A percentile compares a stretch with the other conserved stretches of the same genome.
Conservation (phyloP, 92 coral and sea anemone species). For the Siderastrea siderea region DNA sequence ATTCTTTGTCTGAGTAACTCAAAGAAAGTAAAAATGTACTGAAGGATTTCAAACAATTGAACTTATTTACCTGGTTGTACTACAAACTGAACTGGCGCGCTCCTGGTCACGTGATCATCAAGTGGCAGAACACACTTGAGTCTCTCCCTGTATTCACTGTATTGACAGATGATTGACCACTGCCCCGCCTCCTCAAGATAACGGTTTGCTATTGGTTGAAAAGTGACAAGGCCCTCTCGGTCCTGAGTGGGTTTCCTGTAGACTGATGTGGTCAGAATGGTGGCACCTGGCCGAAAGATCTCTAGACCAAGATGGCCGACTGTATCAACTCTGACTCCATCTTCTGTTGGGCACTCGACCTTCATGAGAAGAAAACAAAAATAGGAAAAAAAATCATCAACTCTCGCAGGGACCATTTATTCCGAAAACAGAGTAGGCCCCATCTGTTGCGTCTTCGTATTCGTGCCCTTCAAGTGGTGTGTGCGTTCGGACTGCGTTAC, state of each 20-base stretch:
- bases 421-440: neutral
- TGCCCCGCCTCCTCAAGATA: constrained; percentile 75
- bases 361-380: constrained; percentile 16
- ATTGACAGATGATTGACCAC: constrained; percentile 81
- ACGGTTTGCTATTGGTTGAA: constrained; percentile 72
- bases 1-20: too few relatives aligned
- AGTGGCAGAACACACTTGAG: constrained; percentile 75
- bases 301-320: constrained; percentile 67
- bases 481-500: too few relatives aligned
- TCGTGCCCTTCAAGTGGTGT: too few relatives aligned
- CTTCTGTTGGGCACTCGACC: constrained; percentile 85
- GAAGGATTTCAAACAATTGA: neutral
- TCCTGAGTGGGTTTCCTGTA: constrained; percentile 86
- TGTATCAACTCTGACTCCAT: constrained; percentile 83
- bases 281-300: constrained; percentile 65
- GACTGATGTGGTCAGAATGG: constrained; percentile 41
- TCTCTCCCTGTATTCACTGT: constrained; percentile 77
- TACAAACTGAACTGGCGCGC: constrained; percentile 68
- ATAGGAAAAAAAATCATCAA: neutral
- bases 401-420: too few relatives aligned
- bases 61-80: constrained; percentile 70
- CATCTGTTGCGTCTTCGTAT: neutral
- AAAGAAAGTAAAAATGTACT: neutral
- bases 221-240: constrained; percentile 72
- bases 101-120: constrained; percentile 72